Percentiles rank a stretch among this genome's conserved stretches.
Conservation (phyloP, 2,797 vertebrate genomes). For the Tachyglossus aculeatus region DNA sequence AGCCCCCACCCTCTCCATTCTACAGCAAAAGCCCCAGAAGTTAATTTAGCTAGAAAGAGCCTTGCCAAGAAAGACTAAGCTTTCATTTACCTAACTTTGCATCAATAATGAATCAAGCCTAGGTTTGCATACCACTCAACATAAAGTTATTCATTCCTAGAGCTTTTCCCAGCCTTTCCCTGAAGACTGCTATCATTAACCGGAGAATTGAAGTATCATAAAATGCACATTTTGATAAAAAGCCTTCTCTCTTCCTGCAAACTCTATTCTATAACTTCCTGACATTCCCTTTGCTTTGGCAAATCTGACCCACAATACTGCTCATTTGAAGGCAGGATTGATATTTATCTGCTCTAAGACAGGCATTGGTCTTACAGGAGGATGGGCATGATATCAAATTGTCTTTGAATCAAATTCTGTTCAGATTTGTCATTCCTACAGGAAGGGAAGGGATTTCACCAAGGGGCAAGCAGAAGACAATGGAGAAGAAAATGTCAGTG, state of each 20-base stretch:
- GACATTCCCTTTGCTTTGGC: too few species aligned
- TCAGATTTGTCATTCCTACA: too few species aligned
- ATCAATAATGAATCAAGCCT: conserved; percentile 74
- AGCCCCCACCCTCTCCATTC: neutral
- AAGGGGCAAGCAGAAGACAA: too few species aligned
- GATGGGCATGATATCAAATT: too few species aligned
- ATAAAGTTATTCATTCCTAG: conserved; percentile 69
- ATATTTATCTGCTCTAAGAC: too few species aligned
- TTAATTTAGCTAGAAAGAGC: conserved; percentile 42
- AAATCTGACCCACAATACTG: too few species aligned
- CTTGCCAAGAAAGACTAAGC: conserved; percentile 44
- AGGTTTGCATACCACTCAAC: conserved; percentile 66
- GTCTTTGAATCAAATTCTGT: too few species aligned
- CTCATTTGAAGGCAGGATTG: too few species aligned
- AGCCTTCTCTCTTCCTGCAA: conserved; percentile 39
- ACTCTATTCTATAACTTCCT: too few species aligned
- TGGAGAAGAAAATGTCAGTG: too few species aligned
- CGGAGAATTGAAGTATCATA: conserved; percentile 39
- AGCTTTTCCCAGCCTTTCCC: conserved; percentile 58
- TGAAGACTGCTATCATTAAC: conserved; percentile 49
- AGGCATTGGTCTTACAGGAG: too few species aligned
- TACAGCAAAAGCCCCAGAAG: neutral
- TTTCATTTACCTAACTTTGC: conserved; percentile 71
- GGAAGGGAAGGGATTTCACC: too few species aligned
- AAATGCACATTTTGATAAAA: conserved; percentile 38